Conservation (phyloP, 2,113 vertebrate genomes). For the Piaya cayana region DNA sequence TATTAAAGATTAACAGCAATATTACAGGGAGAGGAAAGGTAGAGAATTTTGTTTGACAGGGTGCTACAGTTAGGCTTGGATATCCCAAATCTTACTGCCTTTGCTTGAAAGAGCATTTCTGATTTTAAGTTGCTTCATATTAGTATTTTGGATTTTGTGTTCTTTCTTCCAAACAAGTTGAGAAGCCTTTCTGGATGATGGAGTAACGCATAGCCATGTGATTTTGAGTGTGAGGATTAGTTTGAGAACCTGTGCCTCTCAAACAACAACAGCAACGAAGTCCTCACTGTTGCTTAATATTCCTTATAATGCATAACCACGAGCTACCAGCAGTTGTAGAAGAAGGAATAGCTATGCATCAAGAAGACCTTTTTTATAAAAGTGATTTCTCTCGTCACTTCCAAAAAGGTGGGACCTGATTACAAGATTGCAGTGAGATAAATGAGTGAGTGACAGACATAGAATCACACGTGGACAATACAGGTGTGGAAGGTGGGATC, state of each 20-base stretch:
- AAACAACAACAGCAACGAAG: neutral
- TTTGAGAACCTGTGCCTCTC: neutral
- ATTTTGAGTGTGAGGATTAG: neutral
- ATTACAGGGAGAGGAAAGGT: neutral
- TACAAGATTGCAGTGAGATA: neutral
- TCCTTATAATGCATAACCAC: neutral
- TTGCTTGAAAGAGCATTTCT: neutral
- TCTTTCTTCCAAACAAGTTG: neutral
- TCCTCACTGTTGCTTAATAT: neutral
- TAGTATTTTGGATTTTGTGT: neutral
- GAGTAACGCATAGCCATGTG: neutral
- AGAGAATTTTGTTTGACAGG: neutral
- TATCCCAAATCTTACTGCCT: neutral
- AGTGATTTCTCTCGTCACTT: neutral
- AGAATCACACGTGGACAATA: too few relatives aligned
- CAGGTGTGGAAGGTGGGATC: neutral
- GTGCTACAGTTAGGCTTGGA: neutral
- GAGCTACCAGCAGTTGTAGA: neutral
- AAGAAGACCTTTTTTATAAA: neutral
- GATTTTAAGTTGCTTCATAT: neutral
- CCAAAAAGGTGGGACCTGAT: too few relatives aligned
- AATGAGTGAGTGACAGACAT: neutral
- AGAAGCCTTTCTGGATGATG: neutral
- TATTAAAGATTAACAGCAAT: neutral
- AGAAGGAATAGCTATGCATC: neutral